Percentiles rank a stretch among this genome's conserved stretches.
phyloP scores from a whole-genome alignment of 2,797 vertebrate genomes.

The Syngnathus rostellatus region DNA sequence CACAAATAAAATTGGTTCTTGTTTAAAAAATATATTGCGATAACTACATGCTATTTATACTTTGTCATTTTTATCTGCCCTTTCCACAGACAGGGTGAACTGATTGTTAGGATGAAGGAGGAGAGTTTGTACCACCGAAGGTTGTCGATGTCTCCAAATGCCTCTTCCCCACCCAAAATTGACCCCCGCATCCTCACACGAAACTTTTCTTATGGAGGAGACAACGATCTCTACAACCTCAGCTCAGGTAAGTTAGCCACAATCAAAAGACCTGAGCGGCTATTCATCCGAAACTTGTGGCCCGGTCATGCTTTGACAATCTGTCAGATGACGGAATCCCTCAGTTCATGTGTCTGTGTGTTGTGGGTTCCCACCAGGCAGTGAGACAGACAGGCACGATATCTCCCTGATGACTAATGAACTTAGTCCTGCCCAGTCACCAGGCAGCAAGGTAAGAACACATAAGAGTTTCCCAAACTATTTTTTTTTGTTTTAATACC shows the following conservation, averaged over 20 bases:
- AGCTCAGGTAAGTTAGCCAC: conserved; percentile 75
- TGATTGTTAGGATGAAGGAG: conserved; percentile 88
- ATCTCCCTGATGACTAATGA: conserved; percentile 74
- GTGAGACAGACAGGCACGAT: conserved; percentile 78
- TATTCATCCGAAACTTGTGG: conserved; percentile 30
- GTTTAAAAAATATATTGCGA: background rate
- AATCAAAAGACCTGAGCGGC: conserved; percentile 16
- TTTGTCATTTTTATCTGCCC: background rate
- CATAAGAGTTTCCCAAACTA: conserved; percentile 9
- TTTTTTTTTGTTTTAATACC: background rate
- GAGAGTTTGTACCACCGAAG: conserved; percentile 87
- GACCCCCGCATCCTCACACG: conserved; percentile 78
- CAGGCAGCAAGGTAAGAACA: conserved; percentile 77
- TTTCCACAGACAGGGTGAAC: conserved; percentile 65
- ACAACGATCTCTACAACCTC: conserved; percentile 77
- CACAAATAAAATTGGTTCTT: background rate
- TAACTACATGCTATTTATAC: background rate
- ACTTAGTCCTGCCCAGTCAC: conserved; percentile 80
- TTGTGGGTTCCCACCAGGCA: conserved; percentile 70
- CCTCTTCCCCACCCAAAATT: conserved; percentile 82
- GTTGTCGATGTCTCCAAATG: conserved; percentile 82
- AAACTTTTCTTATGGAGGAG: conserved; percentile 82
- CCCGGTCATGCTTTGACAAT: conserved; percentile 41
- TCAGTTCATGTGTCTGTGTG: conserved; percentile 39
- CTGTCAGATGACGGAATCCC: conserved; percentile 37